A percentile compares a stretch with the other conserved stretches of the same genome.
phyloP scores from a whole-genome alignment of 2,113 vertebrate genomes.

The Platysteira castanea region DNA sequence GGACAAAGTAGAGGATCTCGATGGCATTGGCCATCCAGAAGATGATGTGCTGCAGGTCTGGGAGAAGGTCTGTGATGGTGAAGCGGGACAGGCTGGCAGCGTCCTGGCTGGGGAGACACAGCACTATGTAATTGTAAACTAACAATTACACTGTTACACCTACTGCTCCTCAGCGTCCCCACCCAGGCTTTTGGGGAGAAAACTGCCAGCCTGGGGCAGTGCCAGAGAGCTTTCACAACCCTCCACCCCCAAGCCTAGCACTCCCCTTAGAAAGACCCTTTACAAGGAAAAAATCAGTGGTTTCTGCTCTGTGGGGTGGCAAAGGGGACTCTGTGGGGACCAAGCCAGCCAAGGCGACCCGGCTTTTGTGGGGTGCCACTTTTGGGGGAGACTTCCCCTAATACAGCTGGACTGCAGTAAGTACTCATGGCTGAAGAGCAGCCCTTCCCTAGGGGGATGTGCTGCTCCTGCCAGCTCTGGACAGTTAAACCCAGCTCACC shows the following conservation, averaged over 20 bases:
- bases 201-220: neutral
- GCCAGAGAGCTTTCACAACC: neutral
- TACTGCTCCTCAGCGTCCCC: neutral
- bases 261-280: neutral
- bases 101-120: constrained; percentile 81
- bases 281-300: neutral
- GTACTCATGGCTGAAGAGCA: neutral
- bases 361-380: neutral
- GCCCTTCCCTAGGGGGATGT: neutral
- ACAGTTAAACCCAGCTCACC: neutral
- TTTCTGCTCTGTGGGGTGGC: neutral
- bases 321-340: neutral
- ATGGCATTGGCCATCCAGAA: constrained; percentile 98
- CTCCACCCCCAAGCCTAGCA: neutral
- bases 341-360: neutral
- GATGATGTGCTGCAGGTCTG: constrained; percentile 89
- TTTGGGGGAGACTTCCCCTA: neutral
- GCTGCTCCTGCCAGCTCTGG: neutral
- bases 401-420: neutral
- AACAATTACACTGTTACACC: neutral
- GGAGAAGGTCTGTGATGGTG: constrained; percentile 84
- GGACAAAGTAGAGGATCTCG: constrained; percentile 92
- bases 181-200: neutral
- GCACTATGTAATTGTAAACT: too few species aligned
- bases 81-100: constrained; percentile 79